A percentile compares a stretch with the other conserved stretches of the same genome.
These are phyloP conservation scores for Tholera decimalis DNA, from an alignment of 2,888 invertebrate species.

Conservation along the genomic window DNA sequence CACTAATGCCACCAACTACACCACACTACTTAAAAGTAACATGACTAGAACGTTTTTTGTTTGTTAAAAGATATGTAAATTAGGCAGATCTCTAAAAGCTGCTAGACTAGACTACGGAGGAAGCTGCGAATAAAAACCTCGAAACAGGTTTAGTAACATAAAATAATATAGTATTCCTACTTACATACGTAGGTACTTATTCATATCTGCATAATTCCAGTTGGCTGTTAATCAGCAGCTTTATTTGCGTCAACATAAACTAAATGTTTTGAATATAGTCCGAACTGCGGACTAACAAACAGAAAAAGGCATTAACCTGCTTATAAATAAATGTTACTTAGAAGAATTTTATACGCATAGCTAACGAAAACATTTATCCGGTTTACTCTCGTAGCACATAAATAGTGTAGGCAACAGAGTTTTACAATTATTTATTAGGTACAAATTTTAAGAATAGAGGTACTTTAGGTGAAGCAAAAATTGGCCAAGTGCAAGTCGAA, in stretches of 20 bases:
- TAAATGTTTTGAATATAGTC: constrained; percentile 33
- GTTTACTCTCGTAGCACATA: no score
- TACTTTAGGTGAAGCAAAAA: no score
- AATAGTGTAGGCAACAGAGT: no score
- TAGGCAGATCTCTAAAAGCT: background rate
- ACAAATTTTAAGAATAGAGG: no score
- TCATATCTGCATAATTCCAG: constrained; percentile 35
- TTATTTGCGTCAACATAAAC: constrained; percentile 29
- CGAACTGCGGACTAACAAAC: constrained; percentile 25
- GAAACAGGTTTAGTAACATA: constrained; percentile 42
- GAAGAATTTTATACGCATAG: background rate
- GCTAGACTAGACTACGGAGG: constrained; percentile 10
- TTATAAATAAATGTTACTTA: constrained; percentile 10
- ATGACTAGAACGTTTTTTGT: no score
- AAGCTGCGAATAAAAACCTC: constrained; percentile 31
- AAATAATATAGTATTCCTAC: background rate
- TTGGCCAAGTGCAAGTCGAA: no score
- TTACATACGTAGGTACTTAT: background rate
- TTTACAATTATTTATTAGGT: no score
- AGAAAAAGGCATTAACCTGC: constrained; percentile 37
- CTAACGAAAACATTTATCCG: no score
- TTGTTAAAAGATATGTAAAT: no score
- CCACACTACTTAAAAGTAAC: no score
- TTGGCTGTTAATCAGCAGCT: constrained; percentile 40
- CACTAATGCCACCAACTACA: no score